phyloP scores from a whole-genome alignment of 1,140 invertebrate genomes.

The Ruditapes philippinarum region DNA sequence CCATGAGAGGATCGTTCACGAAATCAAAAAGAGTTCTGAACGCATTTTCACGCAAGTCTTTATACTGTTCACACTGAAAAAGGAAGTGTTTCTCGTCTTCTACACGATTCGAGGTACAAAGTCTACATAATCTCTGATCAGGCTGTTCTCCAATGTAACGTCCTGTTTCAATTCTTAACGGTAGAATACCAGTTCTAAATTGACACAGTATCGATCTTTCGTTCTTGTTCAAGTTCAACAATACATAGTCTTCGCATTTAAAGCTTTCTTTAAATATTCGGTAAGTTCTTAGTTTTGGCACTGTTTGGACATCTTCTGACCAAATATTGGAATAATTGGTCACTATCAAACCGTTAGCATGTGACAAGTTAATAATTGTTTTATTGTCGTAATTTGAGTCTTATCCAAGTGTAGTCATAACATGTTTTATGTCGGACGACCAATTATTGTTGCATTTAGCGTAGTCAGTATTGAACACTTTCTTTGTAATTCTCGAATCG shows the following conservation, averaged over 20 bases:
- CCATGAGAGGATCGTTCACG: too few relatives aligned
- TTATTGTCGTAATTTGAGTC: background rate
- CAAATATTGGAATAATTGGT: background rate
- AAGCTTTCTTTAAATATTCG: background rate
- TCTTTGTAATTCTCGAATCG: conserved; percentile 21
- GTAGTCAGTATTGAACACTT: conserved; percentile 16
- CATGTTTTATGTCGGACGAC: conserved; percentile 45
- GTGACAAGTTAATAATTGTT: background rate
- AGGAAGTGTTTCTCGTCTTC: too few relatives aligned
- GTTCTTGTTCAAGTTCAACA: background rate
- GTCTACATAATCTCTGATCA: background rate
- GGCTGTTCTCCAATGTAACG: background rate
- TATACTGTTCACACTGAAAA: too few relatives aligned
- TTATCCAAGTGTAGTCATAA: background rate
- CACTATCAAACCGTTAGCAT: background rate
- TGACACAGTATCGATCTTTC: too few relatives aligned
- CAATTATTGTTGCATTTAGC: conserved; percentile 23
- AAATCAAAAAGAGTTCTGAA: too few relatives aligned
- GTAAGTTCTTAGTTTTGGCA: background rate
- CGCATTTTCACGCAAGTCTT: too few relatives aligned
- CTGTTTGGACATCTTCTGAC: background rate
- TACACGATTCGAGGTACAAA: too few relatives aligned
- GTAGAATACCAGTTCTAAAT: background rate
- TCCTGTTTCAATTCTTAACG: background rate
- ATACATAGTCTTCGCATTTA: background rate